A percentile compares a stretch with the other conserved stretches of the same genome.
These are phyloP conservation scores for Nyctalus aviator DNA, from an alignment of 2,797 vertebrate genomes.

Conservation along the genomic window DNA sequence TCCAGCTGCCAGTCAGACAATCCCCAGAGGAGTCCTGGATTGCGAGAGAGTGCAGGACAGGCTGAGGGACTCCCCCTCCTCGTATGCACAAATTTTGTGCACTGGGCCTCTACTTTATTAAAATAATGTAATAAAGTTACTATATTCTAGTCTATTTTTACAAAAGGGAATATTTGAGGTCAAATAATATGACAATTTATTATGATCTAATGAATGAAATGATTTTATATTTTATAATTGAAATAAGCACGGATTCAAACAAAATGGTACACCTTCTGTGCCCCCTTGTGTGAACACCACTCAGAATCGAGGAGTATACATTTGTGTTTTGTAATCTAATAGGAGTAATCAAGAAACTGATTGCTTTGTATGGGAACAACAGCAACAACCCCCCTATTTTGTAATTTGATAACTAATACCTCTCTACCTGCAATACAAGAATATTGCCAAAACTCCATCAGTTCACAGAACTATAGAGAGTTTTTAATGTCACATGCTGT, in stretches of 20 bases:
- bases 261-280: not conserved
- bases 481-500: not conserved
- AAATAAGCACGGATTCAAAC: constrained; percentile 13
- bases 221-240: not conserved
- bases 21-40: no score
- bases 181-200: not conserved
- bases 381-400: not conserved
- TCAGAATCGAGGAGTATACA: not conserved
- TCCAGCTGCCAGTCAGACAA: no score
- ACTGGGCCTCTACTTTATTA: not conserved
- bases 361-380: not conserved
- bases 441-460: not conserved
- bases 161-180: constrained; percentile 4
- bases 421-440: not conserved
- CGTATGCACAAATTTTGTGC: no score
- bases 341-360: not conserved
- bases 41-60: no score
- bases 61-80: no score
- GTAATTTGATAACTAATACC: not conserved
- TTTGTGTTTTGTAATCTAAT: not conserved
- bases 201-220: not conserved
- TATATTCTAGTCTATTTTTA: constrained; percentile 1
- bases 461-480: not conserved
- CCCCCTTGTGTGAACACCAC: not conserved
- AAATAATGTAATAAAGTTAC: not conserved